phyloP scores from a whole-genome alignment of 2,888 invertebrate species.

The Macrophya annulata region DNA sequence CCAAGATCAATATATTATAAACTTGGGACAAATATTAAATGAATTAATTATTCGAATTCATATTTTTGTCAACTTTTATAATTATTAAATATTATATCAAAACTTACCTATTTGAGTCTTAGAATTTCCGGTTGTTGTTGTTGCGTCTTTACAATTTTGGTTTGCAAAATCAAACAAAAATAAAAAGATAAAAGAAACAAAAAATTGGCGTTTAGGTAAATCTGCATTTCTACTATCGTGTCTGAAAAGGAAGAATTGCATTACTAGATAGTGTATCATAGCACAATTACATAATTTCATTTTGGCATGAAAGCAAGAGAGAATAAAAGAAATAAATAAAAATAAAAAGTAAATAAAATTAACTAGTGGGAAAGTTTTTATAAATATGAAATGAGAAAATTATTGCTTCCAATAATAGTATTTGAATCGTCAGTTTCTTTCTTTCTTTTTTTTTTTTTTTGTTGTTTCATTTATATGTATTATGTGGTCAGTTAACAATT shows the following conservation, averaged over 20 bases:
- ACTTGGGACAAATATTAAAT: conserved; percentile 9
- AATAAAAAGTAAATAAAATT: neutral
- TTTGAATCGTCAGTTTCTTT: neutral
- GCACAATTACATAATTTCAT: neutral
- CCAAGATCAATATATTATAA: conserved; percentile 29
- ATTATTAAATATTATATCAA: conserved; percentile 21
- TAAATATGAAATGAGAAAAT: neutral
- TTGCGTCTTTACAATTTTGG: neutral
- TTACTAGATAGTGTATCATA: neutral
- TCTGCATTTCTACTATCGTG: neutral
- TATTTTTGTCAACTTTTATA: neutral
- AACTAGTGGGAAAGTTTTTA: neutral
- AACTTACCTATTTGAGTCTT: conserved; percentile 33
- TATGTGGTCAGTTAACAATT: neutral
- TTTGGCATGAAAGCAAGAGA: neutral
- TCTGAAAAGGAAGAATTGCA: neutral
- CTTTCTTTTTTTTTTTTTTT: neutral
- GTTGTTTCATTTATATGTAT: neutral
- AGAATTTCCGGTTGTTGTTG: neutral
- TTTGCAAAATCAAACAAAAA: neutral
- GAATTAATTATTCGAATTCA: conserved; percentile 27
- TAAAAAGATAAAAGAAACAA: neutral
- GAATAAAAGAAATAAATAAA: neutral
- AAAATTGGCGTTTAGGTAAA: neutral
- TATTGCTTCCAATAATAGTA: neutral